phyloP scores from a whole-genome alignment of 2,888 invertebrate species.

The Ellobium chinense region DNA sequence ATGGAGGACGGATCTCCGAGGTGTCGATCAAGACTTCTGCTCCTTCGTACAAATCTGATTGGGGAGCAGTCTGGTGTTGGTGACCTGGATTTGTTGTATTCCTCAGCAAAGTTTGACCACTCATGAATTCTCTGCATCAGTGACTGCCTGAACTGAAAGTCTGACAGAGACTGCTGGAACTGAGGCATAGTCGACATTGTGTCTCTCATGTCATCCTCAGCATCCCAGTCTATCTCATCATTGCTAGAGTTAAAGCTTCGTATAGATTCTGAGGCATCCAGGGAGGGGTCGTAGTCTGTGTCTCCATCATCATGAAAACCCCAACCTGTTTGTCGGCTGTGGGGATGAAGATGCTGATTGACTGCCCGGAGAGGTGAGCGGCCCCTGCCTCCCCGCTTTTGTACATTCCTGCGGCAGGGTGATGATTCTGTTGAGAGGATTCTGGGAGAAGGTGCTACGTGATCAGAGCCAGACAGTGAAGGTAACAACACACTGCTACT shows the following conservation, averaged over 20 bases:
- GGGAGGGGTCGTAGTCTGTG: constrained; percentile 45
- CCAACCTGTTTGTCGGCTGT: constrained; percentile 21
- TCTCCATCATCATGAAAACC: constrained; percentile 24
- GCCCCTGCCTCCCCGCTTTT: not conserved
- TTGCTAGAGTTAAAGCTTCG: constrained; percentile 53
- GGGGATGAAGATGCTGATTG: constrained; percentile 18
- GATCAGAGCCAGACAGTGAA: constrained; percentile 3
- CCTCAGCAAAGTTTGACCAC: constrained; percentile 58
- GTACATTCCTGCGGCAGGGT: constrained; percentile 30
- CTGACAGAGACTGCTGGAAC: constrained; percentile 54
- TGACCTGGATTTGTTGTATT: constrained; percentile 54
- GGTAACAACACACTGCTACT: constrained; percentile 24
- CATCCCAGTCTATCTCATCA: constrained; percentile 48
- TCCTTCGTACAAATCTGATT: constrained; percentile 50
- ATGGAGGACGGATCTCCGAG: constrained; percentile 55
- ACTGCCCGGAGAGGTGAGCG: constrained; percentile 1
- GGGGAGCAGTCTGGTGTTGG: constrained; percentile 58
- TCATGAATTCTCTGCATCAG: constrained; percentile 64
- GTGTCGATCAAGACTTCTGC: constrained; percentile 58
- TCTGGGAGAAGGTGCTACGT: not conserved
- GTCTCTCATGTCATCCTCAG: constrained; percentile 42
- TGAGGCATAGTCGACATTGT: constrained; percentile 55
- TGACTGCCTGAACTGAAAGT: constrained; percentile 60
- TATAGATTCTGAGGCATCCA: constrained; percentile 53
- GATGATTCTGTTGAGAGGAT: constrained; percentile 35